These are phyloP conservation scores for Cyanoramphus novaezelandiae DNA, from an alignment of 2,113 vertebrate species.

Conservation along the genomic window DNA sequence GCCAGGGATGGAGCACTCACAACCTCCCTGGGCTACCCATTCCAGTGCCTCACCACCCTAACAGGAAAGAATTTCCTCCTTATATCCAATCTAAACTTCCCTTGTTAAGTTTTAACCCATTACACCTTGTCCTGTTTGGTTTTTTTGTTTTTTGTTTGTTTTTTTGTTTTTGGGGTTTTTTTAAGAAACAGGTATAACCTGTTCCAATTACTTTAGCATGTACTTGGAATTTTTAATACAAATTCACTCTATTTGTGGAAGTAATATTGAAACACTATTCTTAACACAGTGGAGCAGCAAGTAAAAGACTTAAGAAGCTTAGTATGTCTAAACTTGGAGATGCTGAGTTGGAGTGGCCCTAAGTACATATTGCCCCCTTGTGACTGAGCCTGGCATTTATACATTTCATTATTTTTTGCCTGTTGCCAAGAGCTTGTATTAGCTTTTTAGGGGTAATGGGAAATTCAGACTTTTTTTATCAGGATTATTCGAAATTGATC, in stretches of 20 bases:
- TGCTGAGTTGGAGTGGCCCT: background rate
- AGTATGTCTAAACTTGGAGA: background rate
- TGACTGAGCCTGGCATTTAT: background rate
- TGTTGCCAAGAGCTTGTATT: accelerated
- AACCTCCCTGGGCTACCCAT: too few relatives aligned
- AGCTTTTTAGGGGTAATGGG: background rate
- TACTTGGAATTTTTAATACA: background rate
- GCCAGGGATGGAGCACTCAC: too few relatives aligned
- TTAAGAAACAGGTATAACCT: background rate
- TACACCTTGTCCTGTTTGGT: too few relatives aligned
- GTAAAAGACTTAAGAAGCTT: background rate
- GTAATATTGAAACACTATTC: background rate
- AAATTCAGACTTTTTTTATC: background rate
- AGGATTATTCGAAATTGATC: background rate
- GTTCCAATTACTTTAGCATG: background rate
- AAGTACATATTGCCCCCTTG: background rate
- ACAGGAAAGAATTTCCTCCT: too few relatives aligned
- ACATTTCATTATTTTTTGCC: accelerated
- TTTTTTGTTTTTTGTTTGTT: too few relatives aligned
- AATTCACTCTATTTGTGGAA: background rate
- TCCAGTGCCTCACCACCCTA: too few relatives aligned
- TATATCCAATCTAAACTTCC: too few relatives aligned
- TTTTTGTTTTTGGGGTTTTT: too few relatives aligned
- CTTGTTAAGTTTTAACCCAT: too few relatives aligned
- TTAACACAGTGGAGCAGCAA: background rate